phyloP scores from a whole-genome alignment of 2,888 invertebrate genomes.

The Cephus spinipes region DNA sequence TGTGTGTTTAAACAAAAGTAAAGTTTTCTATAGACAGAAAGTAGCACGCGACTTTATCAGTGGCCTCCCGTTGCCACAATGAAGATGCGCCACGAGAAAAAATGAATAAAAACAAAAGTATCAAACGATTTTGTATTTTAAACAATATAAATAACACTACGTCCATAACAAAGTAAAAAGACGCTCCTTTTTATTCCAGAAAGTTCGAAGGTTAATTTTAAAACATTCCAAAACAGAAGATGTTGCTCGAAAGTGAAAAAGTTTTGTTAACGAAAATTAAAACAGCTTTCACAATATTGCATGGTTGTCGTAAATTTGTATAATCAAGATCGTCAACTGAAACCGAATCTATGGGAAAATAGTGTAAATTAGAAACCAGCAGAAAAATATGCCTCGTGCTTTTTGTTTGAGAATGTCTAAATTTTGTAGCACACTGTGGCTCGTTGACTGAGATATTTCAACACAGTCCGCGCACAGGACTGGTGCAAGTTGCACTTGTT shows the following conservation, averaged over 20 bases:
- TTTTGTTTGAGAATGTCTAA: neutral
- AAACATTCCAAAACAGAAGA: neutral
- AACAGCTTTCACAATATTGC: too few relatives aligned
- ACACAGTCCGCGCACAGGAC: neutral
- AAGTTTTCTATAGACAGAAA: too few relatives aligned
- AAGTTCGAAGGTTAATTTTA: neutral
- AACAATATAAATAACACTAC: neutral
- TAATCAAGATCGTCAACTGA: too few relatives aligned
- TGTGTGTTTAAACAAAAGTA: neutral
- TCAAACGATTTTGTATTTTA: neutral
- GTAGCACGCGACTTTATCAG: too few relatives aligned
- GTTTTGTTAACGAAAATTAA: neutral
- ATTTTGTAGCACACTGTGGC: neutral
- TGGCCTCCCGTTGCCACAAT: too few relatives aligned
- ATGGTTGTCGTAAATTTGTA: too few relatives aligned
- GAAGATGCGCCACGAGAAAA: too few relatives aligned
- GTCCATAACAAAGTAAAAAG: neutral
- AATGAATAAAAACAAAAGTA: neutral
- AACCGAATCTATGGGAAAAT: neutral
- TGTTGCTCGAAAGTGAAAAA: neutral
- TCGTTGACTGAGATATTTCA: neutral
- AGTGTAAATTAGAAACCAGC: neutral
- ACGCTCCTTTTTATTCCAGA: neutral
- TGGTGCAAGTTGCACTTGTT: constrained; percentile 10
- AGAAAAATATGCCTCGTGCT: neutral